A percentile compares a stretch with the other conserved stretches of the same genome.
Conservation (phyloP, 2,797 vertebrate species). For the Gadopsis marmoratus region DNA sequence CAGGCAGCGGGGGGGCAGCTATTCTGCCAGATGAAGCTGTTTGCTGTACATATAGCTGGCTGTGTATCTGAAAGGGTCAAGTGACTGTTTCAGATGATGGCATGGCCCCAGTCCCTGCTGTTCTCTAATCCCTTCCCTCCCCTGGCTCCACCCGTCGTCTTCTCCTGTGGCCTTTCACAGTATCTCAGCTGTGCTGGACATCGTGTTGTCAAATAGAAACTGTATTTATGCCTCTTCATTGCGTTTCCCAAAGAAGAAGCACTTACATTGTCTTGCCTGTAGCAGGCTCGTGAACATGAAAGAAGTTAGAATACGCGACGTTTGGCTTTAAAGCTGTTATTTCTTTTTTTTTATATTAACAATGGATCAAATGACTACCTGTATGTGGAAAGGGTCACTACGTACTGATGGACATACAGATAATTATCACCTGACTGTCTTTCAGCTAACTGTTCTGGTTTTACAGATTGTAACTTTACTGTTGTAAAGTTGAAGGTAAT, state of each 20-base stretch:
- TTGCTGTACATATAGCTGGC: conserved; percentile 86
- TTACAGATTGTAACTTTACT: neutral
- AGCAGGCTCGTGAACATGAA: too few species aligned
- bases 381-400: neutral
- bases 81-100: conserved; percentile 84
- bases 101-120: conserved; percentile 78
- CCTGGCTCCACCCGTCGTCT: conserved; percentile 71
- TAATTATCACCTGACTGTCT: neutral
- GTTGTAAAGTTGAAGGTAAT: neutral
- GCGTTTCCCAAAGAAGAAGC: conserved; percentile 13
- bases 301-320: neutral
- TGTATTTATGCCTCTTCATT: conserved; percentile 22
- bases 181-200: conserved; percentile 61
- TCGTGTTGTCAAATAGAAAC: conserved; percentile 42
- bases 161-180: conserved; percentile 75
- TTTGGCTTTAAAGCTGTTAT: neutral
- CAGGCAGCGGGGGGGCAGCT: conserved; percentile 78
- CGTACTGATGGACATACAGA: neutral
- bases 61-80: conserved; percentile 80
- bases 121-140: conserved; percentile 63
- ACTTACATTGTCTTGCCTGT: neutral
- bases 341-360: neutral
- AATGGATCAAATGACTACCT: neutral
- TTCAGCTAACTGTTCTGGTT: neutral
- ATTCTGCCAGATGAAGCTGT: conserved; percentile 87